These are phyloP conservation scores for Campoletis sonorensis DNA, from an alignment of 1,140 invertebrate species.

Conservation along the genomic window DNA sequence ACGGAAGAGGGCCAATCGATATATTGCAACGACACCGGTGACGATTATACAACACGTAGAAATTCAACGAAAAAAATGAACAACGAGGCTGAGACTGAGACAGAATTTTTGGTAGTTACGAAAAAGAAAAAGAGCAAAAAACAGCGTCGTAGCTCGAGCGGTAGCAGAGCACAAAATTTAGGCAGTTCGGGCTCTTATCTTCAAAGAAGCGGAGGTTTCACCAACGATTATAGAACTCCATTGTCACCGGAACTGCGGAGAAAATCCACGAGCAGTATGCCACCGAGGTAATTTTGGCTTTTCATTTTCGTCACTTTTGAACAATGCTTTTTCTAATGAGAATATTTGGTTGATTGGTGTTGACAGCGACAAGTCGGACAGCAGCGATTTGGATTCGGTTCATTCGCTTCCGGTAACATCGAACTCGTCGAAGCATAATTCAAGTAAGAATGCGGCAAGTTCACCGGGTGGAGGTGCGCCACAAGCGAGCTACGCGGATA, in stretches of 20 bases:
- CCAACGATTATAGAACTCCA: slow-evolving; percentile 70
- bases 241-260: slow-evolving; percentile 71
- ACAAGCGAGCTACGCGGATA: slow-evolving; percentile 86
- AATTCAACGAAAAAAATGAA: slow-evolving; percentile 71
- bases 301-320: too few relatives aligned
- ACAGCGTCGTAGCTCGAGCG: slow-evolving; percentile 76
- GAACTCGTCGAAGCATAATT: slow-evolving; percentile 73
- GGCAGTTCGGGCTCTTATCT: slow-evolving; percentile 69
- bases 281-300: slow-evolving; percentile 67
- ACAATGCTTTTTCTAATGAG: too few relatives aligned
- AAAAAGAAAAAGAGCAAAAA: slow-evolving; percentile 85
- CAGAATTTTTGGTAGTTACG: slow-evolving; percentile 84
- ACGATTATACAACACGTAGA: slow-evolving; percentile 68
- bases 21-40: slow-evolving; percentile 74
- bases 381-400: slow-evolving; percentile 85
- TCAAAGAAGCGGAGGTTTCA: slow-evolving; percentile 69
- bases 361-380: slow-evolving; percentile 82
- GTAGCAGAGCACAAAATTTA: slow-evolving; percentile 71
- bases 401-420: slow-evolving; percentile 83
- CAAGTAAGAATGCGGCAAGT: slow-evolving; percentile 66
- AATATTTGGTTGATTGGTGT: not conserved
- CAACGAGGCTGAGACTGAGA: slow-evolving; percentile 71
- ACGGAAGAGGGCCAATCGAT: slow-evolving; percentile 78
- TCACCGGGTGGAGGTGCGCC: slow-evolving; percentile 77
- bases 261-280: slow-evolving; percentile 75